A percentile compares a stretch with the other conserved stretches of the same genome.
Evolutionary conservation across 2,888 invertebrate species (phyloP).

Genomic region (Zeuzera pyrina): DNA sequence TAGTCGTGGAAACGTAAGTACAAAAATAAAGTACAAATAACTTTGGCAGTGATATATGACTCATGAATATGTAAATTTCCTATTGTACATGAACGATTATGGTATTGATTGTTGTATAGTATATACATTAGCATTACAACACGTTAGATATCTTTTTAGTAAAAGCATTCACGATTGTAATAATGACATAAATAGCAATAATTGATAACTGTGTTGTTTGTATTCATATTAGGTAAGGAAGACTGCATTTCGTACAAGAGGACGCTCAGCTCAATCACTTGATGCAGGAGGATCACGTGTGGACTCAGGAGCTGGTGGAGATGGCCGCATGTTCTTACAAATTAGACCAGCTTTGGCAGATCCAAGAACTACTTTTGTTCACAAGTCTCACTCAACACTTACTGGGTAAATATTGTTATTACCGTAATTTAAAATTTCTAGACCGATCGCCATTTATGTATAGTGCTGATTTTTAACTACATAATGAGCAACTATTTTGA

Average conservation of each 20-base stretch:
- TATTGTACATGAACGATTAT: no score
- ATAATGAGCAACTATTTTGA: not conserved
- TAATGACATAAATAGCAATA: no score
- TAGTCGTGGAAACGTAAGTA: slow-evolving; percentile 64
- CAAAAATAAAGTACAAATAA: not conserved
- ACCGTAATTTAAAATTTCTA: no score
- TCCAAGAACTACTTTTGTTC: slow-evolving; percentile 37
- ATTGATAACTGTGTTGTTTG: slow-evolving; percentile 12
- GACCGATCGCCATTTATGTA: not conserved
- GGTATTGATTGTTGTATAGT: no score
- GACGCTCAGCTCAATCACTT: slow-evolving; percentile 62
- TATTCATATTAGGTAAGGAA: slow-evolving; percentile 59
- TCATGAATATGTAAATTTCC: no score
- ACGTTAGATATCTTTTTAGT: no score
- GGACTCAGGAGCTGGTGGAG: slow-evolving; percentile 44
- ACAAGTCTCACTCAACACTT: slow-evolving; percentile 68
- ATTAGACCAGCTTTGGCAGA: slow-evolving; percentile 62
- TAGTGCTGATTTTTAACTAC: not conserved
- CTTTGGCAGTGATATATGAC: no score
- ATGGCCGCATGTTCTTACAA: slow-evolving; percentile 56
- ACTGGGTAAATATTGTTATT: slow-evolving; percentile 33
- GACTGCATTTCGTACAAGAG: slow-evolving; percentile 58
- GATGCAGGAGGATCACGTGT: slow-evolving; percentile 42
- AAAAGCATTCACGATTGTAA: no score
- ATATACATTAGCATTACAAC: no score